Evolutionary conservation across 2,113 vertebrate genomes (phyloP).

Genomic region (Ictidomys tridecemlineatus): DNA sequence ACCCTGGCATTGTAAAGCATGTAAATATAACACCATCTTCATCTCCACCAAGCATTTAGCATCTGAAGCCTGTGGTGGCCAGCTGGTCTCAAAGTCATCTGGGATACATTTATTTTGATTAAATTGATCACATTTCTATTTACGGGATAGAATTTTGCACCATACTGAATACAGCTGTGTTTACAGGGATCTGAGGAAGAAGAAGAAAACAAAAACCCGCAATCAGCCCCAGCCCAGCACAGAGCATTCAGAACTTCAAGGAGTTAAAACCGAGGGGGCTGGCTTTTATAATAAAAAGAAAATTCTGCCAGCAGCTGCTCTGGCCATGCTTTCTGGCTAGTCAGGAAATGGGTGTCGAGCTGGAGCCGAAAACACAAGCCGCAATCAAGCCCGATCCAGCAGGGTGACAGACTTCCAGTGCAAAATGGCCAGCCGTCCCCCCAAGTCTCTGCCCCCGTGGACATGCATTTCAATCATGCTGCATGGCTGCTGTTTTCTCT

Average conservation of each 20-base stretch:
- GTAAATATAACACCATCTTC: conserved; percentile 74
- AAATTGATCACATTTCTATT: conserved; percentile 91
- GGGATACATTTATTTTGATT: conserved; percentile 91
- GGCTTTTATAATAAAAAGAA: conserved; percentile 80
- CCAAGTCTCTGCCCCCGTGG: conserved; percentile 77
- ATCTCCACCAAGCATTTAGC: conserved; percentile 82
- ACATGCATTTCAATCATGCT: conserved; percentile 80
- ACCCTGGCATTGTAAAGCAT: conserved; percentile 66
- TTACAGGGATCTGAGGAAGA: conserved; percentile 86
- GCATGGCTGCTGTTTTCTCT: conserved; percentile 81
- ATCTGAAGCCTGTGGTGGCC: conserved; percentile 87
- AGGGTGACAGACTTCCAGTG: conserved; percentile 80
- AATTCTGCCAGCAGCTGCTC: conserved; percentile 84
- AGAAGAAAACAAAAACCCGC: conserved; percentile 81
- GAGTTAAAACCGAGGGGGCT: conserved; percentile 84
- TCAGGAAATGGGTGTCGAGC: conserved; percentile 85
- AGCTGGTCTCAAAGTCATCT: conserved; percentile 90
- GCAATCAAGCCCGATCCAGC: conserved; percentile 81
- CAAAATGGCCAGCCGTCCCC: conserved; percentile 78
- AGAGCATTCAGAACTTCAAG: conserved; percentile 83
- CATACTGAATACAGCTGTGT: conserved; percentile 90
- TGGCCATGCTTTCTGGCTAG: conserved; percentile 72
- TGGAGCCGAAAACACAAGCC: conserved; percentile 83
- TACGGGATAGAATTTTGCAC: conserved; percentile 88
- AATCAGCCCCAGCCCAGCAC: conserved; percentile 69